A percentile compares a stretch with the other conserved stretches of the same genome.
Evolutionary conservation across 2,888 invertebrate genomes (phyloP).

Genomic region (Physocephala rufipes): DNA sequence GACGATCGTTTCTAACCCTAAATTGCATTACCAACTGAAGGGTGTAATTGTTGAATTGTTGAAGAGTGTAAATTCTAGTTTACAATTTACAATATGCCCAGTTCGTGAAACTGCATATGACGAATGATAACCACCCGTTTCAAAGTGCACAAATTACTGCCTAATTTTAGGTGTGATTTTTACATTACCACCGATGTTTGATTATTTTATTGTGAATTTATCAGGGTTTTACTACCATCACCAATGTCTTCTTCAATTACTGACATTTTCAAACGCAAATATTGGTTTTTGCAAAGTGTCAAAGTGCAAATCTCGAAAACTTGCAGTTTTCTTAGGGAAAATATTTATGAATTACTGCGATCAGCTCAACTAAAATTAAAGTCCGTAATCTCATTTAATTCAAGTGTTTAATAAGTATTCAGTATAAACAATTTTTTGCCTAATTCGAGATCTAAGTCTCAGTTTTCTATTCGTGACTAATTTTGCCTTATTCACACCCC

Average conservation of each 20-base stretch:
- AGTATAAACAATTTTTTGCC: not conserved
- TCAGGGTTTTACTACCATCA: not conserved
- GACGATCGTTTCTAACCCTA: too few relatives aligned
- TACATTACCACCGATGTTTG: too few relatives aligned
- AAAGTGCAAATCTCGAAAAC: constrained; percentile 13
- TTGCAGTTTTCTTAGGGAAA: not conserved
- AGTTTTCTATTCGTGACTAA: constrained; percentile 21
- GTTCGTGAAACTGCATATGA: too few relatives aligned
- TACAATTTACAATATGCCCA: too few relatives aligned
- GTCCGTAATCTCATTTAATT: not conserved
- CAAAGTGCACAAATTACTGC: too few relatives aligned
- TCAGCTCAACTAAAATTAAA: not conserved
- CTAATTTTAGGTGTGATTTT: too few relatives aligned
- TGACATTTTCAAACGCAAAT: constrained; percentile 4
- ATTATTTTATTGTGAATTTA: too few relatives aligned
- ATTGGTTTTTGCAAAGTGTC: constrained; percentile 1
- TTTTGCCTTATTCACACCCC: constrained; percentile 9
- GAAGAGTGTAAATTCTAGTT: too few relatives aligned
- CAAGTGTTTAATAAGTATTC: too few relatives aligned
- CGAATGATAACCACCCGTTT: too few relatives aligned
- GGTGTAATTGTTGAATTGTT: too few relatives aligned
- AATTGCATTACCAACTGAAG: too few relatives aligned
- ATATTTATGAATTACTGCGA: not conserved
- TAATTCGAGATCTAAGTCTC: not conserved
- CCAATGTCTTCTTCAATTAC: not conserved